Percentiles rank a stretch among this genome's conserved stretches.
Evolutionary conservation across 2,797 vertebrate genomes (phyloP).

Genomic region (Sebastes ruberrimus): DNA sequence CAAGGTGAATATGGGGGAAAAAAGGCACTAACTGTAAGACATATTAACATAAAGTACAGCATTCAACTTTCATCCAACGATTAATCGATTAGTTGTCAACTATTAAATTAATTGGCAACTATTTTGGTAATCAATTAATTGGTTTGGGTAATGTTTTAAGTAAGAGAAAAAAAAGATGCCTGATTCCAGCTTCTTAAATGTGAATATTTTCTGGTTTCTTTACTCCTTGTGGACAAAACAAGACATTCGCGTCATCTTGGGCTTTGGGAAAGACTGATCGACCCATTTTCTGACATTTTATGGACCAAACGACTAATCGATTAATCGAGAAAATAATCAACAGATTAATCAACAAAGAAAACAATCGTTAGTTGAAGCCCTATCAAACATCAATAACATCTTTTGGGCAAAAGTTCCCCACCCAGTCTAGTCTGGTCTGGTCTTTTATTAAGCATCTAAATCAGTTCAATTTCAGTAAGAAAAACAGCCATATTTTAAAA

Average conservation of each 20-base stretch:
- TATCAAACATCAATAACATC: not conserved
- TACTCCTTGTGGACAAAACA: not conserved
- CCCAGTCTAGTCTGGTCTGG: conserved; percentile 35
- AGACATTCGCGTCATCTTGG: no score
- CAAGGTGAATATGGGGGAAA: not conserved
- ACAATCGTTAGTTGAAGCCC: not conserved
- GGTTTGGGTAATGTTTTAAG: not conserved
- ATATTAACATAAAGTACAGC: not conserved
- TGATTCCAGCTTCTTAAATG: not conserved
- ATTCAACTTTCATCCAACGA: not conserved
- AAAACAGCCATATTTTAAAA: conserved; percentile 50
- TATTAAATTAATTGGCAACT: not conserved
- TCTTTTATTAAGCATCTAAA: conserved; percentile 70
- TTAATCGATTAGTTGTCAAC: not conserved
- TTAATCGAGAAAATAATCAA: not conserved
- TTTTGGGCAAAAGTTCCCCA: conserved; percentile 14
- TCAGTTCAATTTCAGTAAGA: conserved; percentile 59
- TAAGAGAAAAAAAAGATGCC: no score
- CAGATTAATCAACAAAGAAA: not conserved
- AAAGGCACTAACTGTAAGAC: not conserved
- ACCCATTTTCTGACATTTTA: not conserved
- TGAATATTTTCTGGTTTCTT: not conserved
- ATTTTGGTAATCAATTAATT: not conserved
- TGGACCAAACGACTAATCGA: not conserved
- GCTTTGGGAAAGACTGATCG: no score